A percentile compares a stretch with the other conserved stretches of the same genome.
These are phyloP conservation scores for Patella caerulea DNA, from an alignment of 2,888 invertebrate genomes.

Conservation along the genomic window DNA sequence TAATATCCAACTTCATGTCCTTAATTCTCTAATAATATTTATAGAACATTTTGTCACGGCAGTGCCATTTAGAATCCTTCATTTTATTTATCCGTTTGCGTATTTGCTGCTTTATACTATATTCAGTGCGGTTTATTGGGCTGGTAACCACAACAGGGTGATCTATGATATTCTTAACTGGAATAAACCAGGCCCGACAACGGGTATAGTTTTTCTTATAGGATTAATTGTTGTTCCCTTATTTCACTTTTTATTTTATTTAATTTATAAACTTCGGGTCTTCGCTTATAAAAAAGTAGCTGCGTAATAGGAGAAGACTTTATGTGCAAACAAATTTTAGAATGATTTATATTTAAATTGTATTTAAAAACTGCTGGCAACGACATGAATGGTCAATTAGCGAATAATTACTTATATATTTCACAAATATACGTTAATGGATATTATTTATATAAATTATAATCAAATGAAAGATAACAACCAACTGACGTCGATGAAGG, in stretches of 20 bases:
- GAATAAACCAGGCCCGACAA: conserved; percentile 54
- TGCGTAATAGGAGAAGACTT: not conserved
- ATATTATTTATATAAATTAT: no score
- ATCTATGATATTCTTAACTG: conserved; percentile 67
- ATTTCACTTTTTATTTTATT: conserved; percentile 51
- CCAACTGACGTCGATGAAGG: no score
- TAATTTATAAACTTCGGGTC: conserved; percentile 49
- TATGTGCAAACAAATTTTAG: not conserved
- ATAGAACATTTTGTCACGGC: conserved; percentile 57
- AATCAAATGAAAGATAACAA: no score
- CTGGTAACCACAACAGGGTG: conserved; percentile 51
- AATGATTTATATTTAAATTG: not conserved
- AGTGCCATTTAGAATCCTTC: conserved; percentile 58
- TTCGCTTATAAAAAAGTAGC: conserved; percentile 19
- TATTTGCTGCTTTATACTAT: conserved; percentile 58
- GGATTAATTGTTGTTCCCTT: conserved; percentile 51
- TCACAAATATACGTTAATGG: no score
- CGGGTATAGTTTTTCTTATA: conserved; percentile 42
- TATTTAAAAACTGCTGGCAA: not conserved
- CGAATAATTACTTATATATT: no score
- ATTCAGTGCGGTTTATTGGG: conserved; percentile 63
- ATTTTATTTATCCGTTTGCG: conserved; percentile 52
- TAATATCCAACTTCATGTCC: conserved; percentile 60
- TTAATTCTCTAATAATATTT: conserved; percentile 60
- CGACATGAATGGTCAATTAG: not conserved